Conservation (phyloP, 2,797 vertebrate genomes). For the Pangasius larnaudii region DNA sequence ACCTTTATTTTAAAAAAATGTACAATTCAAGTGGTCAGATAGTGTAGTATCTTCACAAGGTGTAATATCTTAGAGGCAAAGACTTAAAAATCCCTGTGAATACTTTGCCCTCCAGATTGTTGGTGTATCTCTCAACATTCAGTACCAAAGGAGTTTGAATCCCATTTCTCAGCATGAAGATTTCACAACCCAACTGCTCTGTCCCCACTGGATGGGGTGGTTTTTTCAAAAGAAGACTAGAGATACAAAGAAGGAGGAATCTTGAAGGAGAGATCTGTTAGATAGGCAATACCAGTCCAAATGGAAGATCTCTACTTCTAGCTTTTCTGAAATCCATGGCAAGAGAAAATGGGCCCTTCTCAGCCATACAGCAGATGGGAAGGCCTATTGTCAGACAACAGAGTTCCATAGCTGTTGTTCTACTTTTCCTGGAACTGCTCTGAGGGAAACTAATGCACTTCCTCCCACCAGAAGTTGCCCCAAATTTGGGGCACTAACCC, state of each 20-base stretch:
- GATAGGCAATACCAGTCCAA: not conserved
- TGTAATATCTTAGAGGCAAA: not conserved
- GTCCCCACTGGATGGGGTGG: not conserved
- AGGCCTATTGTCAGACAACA: not conserved
- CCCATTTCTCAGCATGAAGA: not conserved
- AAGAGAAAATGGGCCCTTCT: not conserved
- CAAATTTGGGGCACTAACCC: not conserved
- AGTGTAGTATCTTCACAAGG: not conserved
- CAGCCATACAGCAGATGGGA: not conserved
- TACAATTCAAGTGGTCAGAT: not conserved
- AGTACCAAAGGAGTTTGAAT: not conserved
- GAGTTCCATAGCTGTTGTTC: not conserved
- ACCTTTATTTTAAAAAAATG: not conserved
- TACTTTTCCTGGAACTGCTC: conserved; percentile 7
- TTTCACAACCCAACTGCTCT: not conserved
- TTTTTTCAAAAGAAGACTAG: not conserved
- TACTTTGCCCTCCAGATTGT: not conserved
- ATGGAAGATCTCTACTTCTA: not conserved
- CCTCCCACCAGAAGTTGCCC: not conserved
- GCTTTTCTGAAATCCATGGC: not conserved
- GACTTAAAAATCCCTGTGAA: not conserved
- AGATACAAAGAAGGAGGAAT: not conserved
- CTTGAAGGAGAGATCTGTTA: not conserved
- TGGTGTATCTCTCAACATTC: not conserved
- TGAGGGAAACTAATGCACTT: not conserved